Conservation (phyloP, 1,140 invertebrate species). For the Cydia splendana region DNA sequence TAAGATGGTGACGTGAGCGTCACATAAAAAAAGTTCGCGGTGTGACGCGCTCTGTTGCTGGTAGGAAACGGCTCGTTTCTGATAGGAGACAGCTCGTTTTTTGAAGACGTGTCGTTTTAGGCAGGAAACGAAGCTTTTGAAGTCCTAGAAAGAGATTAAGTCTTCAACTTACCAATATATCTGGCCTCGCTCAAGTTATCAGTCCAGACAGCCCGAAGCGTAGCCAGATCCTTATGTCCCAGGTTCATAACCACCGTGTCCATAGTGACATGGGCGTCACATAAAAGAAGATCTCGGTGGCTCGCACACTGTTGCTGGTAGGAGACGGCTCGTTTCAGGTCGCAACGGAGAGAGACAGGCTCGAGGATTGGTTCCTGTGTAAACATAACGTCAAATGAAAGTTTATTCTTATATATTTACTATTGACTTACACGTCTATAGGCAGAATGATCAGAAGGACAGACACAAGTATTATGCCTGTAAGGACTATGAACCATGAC, state of each 20-base stretch:
- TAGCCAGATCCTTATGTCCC: constrained; percentile 86
- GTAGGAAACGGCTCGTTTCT: constrained; percentile 51
- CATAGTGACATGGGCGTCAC: constrained; percentile 84
- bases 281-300: constrained; percentile 73
- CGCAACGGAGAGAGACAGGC: constrained; percentile 85
- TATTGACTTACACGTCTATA: too few relatives aligned
- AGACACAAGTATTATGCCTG: too few relatives aligned
- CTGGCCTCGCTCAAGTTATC: constrained; percentile 81
- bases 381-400: constrained; percentile 31
- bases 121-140: not conserved
- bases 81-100: too few relatives aligned
- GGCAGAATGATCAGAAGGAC: too few relatives aligned
- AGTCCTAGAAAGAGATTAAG: too few relatives aligned
- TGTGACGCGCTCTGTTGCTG: constrained; percentile 57
- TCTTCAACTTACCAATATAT: constrained; percentile 69
- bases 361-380: constrained; percentile 87
- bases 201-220: constrained; percentile 84
- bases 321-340: constrained; percentile 84
- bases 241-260: constrained; percentile 85
- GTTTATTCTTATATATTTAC: too few relatives aligned
- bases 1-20: constrained; percentile 85
- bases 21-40: constrained; percentile 78
- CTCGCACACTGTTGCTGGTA: constrained; percentile 63
- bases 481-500: too few relatives aligned
- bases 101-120: too few relatives aligned